Percentiles rank a stretch among this genome's conserved stretches.
These are phyloP conservation scores for Hydra vulgaris DNA, from an alignment of 30 jellyfish, hydroid and myxozoan species.

Conservation along the genomic window DNA sequence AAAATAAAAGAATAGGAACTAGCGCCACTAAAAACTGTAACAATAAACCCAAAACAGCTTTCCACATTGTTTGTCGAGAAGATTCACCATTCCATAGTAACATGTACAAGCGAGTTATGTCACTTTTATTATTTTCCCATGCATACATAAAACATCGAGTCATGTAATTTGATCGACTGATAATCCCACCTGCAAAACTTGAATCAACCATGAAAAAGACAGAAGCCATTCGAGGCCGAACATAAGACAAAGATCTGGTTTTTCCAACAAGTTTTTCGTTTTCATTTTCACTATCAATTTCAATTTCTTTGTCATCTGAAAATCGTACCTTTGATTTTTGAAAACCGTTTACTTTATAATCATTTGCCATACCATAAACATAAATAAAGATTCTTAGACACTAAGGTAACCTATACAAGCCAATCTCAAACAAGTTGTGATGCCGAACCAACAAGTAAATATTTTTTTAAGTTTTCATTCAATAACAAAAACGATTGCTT, in stretches of 20 bases:
- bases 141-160: conserved; percentile 35
- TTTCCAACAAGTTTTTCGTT: not conserved
- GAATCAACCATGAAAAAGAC: conserved; percentile 32
- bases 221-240: conserved; percentile 36
- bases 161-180: conserved; percentile 39
- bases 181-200: conserved; percentile 40
- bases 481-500: too few species aligned
- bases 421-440: not conserved
- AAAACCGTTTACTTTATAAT: not conserved
- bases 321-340: not conserved
- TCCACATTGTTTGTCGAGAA: conserved; percentile 8
- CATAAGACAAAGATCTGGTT: not conserved
- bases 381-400: too few species aligned
- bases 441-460: too few species aligned
- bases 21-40: conserved; percentile 24
- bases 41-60: conserved; percentile 12
- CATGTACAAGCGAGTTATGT: not conserved
- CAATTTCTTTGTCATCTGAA: not conserved
- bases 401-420: not conserved
- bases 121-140: conserved; percentile 23
- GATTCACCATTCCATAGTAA: conserved; percentile 31
- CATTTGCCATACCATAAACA: not conserved
- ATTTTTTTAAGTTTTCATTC: too few species aligned
- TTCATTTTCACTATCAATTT: not conserved
- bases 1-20: conserved; percentile 10